phyloP scores from a whole-genome alignment of 2,888 invertebrate genomes.

The Phania funesta region DNA sequence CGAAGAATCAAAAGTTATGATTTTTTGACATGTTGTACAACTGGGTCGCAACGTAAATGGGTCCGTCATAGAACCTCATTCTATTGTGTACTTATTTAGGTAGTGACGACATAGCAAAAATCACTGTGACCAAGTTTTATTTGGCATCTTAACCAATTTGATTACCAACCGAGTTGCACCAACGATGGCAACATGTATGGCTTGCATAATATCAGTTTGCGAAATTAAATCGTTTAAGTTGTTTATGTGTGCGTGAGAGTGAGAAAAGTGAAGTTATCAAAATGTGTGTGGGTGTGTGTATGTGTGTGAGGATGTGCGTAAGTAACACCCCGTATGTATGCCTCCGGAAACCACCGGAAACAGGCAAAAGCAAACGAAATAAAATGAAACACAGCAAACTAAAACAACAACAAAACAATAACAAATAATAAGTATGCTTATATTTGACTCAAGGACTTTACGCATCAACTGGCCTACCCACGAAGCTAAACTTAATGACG shows the following conservation, averaged over 20 bases:
- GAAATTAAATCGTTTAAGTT: too few species aligned
- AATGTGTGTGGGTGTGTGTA: background rate
- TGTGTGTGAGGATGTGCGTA: background rate
- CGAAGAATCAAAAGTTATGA: too few species aligned
- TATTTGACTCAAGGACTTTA: background rate
- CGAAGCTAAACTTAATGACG: background rate
- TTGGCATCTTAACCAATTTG: too few species aligned
- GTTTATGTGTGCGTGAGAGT: background rate
- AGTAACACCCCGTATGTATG: constrained; percentile 8
- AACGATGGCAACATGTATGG: too few species aligned
- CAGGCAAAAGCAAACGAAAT: constrained; percentile 14
- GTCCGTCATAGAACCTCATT: too few species aligned
- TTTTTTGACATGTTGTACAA: too few species aligned
- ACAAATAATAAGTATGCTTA: constrained; percentile 10
- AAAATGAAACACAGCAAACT: background rate
- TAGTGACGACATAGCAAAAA: too few species aligned
- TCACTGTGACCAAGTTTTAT: too few species aligned
- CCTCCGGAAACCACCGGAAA: constrained; percentile 30
- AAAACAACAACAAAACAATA: constrained; percentile 9
- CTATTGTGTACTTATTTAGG: too few species aligned
- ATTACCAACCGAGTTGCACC: too few species aligned
- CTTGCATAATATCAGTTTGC: too few species aligned
- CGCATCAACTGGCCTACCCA: background rate
- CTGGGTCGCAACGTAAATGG: too few species aligned
- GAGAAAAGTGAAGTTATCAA: background rate